Evolutionary conservation across 2,888 invertebrate species (phyloP), one percentile per base, ranked within the genome.

Genomic region (Plebejus argus): DNA sequence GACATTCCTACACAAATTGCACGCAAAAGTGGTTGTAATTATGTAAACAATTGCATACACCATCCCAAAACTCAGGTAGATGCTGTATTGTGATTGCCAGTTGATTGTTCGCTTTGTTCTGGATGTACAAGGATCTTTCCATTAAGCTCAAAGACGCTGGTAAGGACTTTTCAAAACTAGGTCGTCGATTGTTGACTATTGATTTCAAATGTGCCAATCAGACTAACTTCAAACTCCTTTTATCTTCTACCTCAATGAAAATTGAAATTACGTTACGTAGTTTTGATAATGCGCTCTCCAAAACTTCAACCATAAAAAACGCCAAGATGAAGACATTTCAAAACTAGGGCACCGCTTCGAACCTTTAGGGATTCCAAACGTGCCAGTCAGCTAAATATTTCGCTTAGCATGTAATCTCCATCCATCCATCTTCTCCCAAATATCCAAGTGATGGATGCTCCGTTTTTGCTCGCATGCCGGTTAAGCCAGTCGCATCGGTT

Each of bases 401-500:
- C 28, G 28, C 66, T 66, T 66, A 33, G 28, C 66, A 33, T 33
- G 66, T 66, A 66, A 66, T 66, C 66, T 66, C 28, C 28, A 66
- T 66, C 66, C 66, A 66, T 66, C 20, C 28, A 66, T 66, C 66
- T 66, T 66, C 66, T 66, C 28, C 66, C 66, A 66, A 66, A 66
- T 66, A 66, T 66, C 66, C 66, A 5, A 28, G 66, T 93, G 92
- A 93, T 92, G 88, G 90, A 93, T 93, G 89, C 83, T 81, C 79
- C 86, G 92, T 93, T 93, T 93, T 71, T 93, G 91, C 89, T 88
- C 90, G 90, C 89, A 88, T 88, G 86, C 88, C 87, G 81, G 84
- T 87, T 90, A 90, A 92, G 90, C 90, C 90, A 86, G 82, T 83
- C 85, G 91, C 89, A 90, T 93, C 91, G 92, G 87, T 90, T 90